Evolutionary conservation across 1,140 invertebrate species (phyloP).

Genomic region (Hyles vespertilio): DNA sequence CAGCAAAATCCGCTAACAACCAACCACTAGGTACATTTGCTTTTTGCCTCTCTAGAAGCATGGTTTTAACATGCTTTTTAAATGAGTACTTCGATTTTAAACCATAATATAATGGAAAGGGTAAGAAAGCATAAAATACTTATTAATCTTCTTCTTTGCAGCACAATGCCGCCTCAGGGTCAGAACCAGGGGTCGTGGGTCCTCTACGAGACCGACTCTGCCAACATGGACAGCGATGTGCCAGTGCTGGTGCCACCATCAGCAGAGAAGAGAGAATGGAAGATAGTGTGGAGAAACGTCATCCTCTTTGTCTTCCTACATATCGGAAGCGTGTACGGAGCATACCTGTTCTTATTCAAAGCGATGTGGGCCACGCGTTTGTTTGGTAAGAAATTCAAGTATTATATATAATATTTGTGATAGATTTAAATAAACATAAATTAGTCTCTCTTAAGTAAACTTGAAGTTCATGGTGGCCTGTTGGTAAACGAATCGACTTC

Average conservation of each 20-base stretch:
- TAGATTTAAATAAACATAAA: too few species aligned
- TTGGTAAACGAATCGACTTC: too few species aligned
- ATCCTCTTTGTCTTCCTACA: conserved; percentile 83
- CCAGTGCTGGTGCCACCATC: conserved; percentile 37
- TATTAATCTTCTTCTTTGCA: conserved; percentile 19
- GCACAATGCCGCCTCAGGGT: conserved; percentile 55
- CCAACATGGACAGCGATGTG: conserved; percentile 28
- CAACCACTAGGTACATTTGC: too few species aligned
- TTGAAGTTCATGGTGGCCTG: too few species aligned
- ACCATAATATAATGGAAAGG: too few species aligned
- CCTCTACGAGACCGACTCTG: conserved; percentile 41
- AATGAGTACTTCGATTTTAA: too few species aligned
- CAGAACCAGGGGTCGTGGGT: conserved; percentile 46
- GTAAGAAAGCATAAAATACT: too few species aligned
- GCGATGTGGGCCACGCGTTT: conserved; percentile 80
- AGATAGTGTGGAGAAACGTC: conserved; percentile 88
- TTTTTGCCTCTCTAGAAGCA: too few species aligned
- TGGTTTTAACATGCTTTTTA: too few species aligned
- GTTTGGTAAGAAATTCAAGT: conserved; percentile 76
- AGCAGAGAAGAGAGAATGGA: conserved; percentile 71
- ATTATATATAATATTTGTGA: not conserved
- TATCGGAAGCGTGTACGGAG: conserved; percentile 82
- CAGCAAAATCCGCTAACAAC: too few species aligned
- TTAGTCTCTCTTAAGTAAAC: too few species aligned
- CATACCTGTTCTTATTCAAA: conserved; percentile 80